These are phyloP conservation scores for Gavia stellata DNA, from an alignment of 2,113 vertebrate species.

Conservation along the genomic window DNA sequence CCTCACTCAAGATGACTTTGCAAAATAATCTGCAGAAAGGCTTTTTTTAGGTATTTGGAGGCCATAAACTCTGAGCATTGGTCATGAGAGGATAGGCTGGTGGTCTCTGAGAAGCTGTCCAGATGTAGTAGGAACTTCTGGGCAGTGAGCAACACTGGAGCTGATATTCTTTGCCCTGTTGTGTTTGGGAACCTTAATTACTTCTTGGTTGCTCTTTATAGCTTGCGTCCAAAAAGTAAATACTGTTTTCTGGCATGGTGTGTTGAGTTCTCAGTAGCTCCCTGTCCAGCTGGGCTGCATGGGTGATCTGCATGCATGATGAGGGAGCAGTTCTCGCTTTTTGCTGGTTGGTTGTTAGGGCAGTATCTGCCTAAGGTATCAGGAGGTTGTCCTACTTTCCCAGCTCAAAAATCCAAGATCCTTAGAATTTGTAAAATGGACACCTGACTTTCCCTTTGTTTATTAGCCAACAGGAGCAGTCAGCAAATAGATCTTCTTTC, in stretches of 20 bases:
- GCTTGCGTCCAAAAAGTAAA: neutral
- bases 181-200: neutral
- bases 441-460: slow-evolving; percentile 5
- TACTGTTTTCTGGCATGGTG: neutral
- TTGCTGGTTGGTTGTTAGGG: neutral
- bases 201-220: slow-evolving; percentile 25
- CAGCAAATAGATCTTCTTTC: slow-evolving; percentile 13
- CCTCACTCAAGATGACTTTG: neutral
- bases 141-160: neutral
- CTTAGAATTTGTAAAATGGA: neutral
- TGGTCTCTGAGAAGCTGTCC: neutral
- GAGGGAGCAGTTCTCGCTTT: neutral
- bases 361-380: slow-evolving; percentile 15
- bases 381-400: slow-evolving; percentile 28
- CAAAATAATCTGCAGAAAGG: neutral
- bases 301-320: slow-evolving; percentile 38
- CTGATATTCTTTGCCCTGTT: neutral
- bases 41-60: neutral
- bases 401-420: neutral
- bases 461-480: neutral
- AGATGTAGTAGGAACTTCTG: neutral
- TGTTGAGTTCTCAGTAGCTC: slow-evolving; percentile 17
- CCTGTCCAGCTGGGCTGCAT: slow-evolving; percentile 31
- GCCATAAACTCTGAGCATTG: neutral
- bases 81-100: neutral